phyloP scores from a whole-genome alignment of 2,888 invertebrate species.

The Tetragonisca angustula region DNA sequence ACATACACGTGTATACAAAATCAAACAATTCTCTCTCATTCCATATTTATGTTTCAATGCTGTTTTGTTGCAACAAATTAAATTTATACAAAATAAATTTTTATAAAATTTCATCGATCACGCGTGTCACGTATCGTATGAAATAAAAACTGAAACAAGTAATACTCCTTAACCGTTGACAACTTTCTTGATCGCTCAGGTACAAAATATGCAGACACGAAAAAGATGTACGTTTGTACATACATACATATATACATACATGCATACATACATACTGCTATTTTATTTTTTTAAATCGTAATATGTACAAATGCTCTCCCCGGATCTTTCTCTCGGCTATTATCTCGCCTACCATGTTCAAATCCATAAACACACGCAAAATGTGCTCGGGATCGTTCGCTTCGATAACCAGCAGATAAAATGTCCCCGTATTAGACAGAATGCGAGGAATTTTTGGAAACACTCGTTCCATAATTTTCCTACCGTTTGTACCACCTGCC shows the following conservation, averaged over 20 bases:
- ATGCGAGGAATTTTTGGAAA: constrained; percentile 89
- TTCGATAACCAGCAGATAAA: constrained; percentile 94
- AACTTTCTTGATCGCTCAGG: not conserved
- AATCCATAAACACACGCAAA: constrained; percentile 85
- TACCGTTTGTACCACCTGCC: constrained; percentile 92
- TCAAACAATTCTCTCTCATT: not conserved
- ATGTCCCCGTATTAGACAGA: constrained; percentile 90
- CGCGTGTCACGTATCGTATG: not conserved
- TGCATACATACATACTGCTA: constrained; percentile 1
- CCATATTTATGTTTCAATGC: not conserved
- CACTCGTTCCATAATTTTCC: constrained; percentile 91
- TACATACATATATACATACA: not conserved
- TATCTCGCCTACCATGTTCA: constrained; percentile 87
- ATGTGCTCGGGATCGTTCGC: constrained; percentile 94
- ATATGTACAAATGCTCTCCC: constrained; percentile 94
- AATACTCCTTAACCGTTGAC: not conserved
- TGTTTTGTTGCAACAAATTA: not conserved
- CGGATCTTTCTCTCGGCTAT: constrained; percentile 91
- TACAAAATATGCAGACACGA: not conserved
- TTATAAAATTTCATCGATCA: not conserved
- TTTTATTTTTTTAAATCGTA: constrained; percentile 86
- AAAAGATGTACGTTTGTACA: not conserved
- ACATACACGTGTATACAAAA: not conserved
- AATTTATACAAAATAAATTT: not conserved
- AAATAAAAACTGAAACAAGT: not conserved